phyloP scores from a whole-genome alignment of 2,113 vertebrate species.

The Ranitomeya imitator region DNA sequence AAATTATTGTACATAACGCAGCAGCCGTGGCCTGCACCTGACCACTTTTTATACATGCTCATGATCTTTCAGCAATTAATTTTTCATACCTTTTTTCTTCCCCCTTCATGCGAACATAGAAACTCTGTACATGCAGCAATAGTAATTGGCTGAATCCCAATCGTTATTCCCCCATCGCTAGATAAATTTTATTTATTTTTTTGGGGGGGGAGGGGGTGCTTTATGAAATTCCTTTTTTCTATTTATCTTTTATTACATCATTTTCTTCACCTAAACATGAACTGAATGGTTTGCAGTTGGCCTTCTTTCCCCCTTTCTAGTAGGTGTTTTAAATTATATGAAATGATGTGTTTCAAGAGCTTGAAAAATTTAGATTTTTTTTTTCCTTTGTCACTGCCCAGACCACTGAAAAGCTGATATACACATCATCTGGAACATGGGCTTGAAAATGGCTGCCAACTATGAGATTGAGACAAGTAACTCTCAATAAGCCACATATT shows the following conservation, averaged over 20 bases:
- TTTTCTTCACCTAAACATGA: background rate
- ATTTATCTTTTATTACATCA: background rate
- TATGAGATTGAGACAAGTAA: background rate
- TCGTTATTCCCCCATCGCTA: conserved; percentile 60
- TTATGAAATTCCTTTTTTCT: background rate
- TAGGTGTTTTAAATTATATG: conserved; percentile 31
- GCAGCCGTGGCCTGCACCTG: conserved; percentile 72
- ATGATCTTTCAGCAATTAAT: conserved; percentile 68
- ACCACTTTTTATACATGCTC: conserved; percentile 82
- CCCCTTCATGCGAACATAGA: conserved; percentile 57
- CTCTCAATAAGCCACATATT: background rate
- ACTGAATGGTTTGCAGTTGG: background rate
- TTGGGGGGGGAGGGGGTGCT: background rate
- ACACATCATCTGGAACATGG: conserved; percentile 9
- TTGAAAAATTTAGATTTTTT: conserved; percentile 12
- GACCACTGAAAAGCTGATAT: background rate
- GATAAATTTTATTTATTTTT: conserved; percentile 31
- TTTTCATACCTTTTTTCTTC: conserved; percentile 65
- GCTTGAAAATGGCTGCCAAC: background rate
- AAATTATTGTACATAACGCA: conserved; percentile 96
- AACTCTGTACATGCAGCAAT: conserved; percentile 75
- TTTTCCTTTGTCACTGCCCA: background rate
- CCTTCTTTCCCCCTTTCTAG: background rate
- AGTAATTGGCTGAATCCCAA: conserved; percentile 69
- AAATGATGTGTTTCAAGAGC: conserved; percentile 8